Evolutionary conservation across 1,140 invertebrate species (phyloP).

Genomic region (Drosophila erecta): DNA sequence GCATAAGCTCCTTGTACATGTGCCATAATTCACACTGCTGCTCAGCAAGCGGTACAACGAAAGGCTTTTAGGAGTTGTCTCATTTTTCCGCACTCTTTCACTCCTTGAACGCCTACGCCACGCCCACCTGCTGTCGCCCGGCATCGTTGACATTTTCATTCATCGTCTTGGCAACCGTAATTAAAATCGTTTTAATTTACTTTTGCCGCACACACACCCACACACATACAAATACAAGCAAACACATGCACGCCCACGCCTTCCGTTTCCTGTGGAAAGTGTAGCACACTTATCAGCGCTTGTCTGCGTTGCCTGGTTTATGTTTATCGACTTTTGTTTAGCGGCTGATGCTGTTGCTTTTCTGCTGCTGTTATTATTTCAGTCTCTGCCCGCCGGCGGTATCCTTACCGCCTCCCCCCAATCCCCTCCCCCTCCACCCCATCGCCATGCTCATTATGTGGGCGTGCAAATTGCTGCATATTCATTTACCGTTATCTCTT

Average conservation of each 20-base stretch:
- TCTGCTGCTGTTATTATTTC: conserved; percentile 72
- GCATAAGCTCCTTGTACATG: conserved; percentile 13
- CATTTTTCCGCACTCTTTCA: conserved; percentile 28
- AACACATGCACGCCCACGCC: conserved; percentile 14
- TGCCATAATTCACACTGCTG: conserved; percentile 66
- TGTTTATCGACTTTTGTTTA: conserved; percentile 83
- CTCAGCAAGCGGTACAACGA: conserved; percentile 56
- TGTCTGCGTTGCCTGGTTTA: conserved; percentile 58
- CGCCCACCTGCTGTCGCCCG: conserved; percentile 62
- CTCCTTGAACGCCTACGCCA: conserved; percentile 5
- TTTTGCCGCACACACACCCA: conserved; percentile 61
- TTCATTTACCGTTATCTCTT: conserved; percentile 82
- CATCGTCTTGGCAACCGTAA: conserved; percentile 84
- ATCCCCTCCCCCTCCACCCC: background rate
- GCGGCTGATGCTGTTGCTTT: conserved; percentile 45
- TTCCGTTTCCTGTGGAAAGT: conserved; percentile 52
- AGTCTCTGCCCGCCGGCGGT: conserved; percentile 53
- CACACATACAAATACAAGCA: background rate
- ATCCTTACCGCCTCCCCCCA: background rate
- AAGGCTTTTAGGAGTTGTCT: conserved; percentile 67
- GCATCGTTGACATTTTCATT: conserved; percentile 83
- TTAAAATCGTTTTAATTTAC: conserved; percentile 85
- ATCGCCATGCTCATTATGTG: conserved; percentile 70
- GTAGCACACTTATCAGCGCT: conserved; percentile 77
- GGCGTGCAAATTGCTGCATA: conserved; percentile 83